Evolutionary conservation across 2,113 vertebrate species (phyloP).

Genomic region (Apteryx owenii): DNA sequence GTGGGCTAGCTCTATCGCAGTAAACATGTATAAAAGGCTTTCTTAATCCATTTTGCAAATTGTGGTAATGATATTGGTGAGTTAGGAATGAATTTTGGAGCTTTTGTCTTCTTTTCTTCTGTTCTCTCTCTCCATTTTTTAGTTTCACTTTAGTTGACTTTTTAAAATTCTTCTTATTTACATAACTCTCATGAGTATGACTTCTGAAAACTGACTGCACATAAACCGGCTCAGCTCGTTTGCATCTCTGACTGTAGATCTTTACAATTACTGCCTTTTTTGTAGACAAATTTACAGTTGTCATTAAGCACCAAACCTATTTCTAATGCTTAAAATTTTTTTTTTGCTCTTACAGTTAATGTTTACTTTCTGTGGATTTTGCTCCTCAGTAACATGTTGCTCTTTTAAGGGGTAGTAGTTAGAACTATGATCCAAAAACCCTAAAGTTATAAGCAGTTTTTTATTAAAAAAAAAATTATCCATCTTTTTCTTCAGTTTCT

Average conservation of each 20-base stretch:
- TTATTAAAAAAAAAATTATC: not conserved
- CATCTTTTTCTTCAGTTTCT: not conserved
- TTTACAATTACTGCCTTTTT: not conserved
- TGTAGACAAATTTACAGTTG: not conserved
- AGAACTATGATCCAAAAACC: not conserved
- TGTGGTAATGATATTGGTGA: slow-evolving; percentile 23
- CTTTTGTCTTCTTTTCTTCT: not conserved
- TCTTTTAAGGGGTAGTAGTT: not conserved
- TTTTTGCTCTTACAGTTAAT: not conserved
- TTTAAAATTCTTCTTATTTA: not conserved
- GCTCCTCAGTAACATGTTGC: not conserved
- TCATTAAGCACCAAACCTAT: not conserved
- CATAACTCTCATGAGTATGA: not conserved
- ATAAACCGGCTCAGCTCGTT: not conserved
- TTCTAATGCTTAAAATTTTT: not conserved
- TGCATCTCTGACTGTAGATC: not conserved
- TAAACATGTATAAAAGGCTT: slow-evolving; percentile 36
- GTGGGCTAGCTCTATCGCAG: slow-evolving; percentile 22
- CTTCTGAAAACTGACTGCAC: not conserved
- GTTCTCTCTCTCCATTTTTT: not conserved
- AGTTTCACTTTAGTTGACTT: not conserved
- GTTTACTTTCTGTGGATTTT: not conserved
- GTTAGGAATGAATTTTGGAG: slow-evolving; percentile 34
- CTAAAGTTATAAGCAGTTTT: not conserved
- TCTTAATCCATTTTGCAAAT: slow-evolving; percentile 56